Base-by-base conservation (phyloP, 1,140 invertebrate species). In the Scaptomyza hsui region DNA sequence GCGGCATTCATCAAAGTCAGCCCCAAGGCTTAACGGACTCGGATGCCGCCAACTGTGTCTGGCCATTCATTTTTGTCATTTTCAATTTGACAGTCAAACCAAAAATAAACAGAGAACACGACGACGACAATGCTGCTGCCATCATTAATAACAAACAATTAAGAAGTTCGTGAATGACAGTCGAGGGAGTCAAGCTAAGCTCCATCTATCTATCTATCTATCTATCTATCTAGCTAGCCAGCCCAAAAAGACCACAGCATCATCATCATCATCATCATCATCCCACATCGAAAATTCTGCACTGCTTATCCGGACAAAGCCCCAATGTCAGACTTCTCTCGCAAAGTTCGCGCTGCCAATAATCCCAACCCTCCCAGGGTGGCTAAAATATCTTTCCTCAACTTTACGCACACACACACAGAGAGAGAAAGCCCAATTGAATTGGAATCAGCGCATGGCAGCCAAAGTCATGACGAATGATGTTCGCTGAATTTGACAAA, bases 91-190 rank as follows among this genome's bases (percentile, higher is more conserved):
- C 64, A 81, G 61, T 81, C 77, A 72, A 29, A 39, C 51, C 32
- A n/a, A n/a, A 37, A 37, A 37, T n/a, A 37, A n/a, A 37, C 12
- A 37, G 4, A 37, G 4, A 45, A 24, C 10, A 47, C 32, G 41
- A 39, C 39, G 35, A 29, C 70, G 71, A 64, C 62, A 72, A 69
- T 41, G 64, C n/a, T n/a, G n/a, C n/a, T n/a, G n/a, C 52, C 72
- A 80, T 80, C 77, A 80, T 80, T 80, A 81, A 80, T 80, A 80
- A 81, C 78, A 79, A 81, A 80, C 78, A 80, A 80, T 80, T 81
- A 81, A 81, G 78, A 81, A 79, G 70, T 69, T 72, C 69, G 61
- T 72, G 68, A 62, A 77, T 77, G 59, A 60, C 60, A 77, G 73
- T 69, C 68, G 72, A 76, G 37, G n/a, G n/a, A 60, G 56, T 29